A percentile compares a stretch with the other conserved stretches of the same genome.
Evolutionary conservation across 2,888 invertebrate genomes (phyloP).

Genomic region (Didymodactylos carnosus): DNA sequence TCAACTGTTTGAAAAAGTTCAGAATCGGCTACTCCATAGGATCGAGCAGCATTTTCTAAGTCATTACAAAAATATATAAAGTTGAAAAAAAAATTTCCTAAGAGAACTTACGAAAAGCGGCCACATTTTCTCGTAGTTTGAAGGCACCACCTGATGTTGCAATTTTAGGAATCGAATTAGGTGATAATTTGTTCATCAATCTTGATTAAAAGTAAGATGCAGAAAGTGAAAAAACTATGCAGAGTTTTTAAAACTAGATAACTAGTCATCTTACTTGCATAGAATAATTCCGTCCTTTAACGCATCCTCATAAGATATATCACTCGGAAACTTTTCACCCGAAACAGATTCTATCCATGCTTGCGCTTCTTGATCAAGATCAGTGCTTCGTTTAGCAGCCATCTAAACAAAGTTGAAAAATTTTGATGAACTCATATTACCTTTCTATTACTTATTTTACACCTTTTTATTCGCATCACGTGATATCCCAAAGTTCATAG

Average conservation of each 20-base stretch:
- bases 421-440: too few species aligned
- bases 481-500: too few species aligned
- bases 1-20: constrained; percentile 99
- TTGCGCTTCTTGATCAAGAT: constrained; percentile 49
- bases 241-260: neutral
- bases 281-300: constrained; percentile 70
- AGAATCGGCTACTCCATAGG: constrained; percentile 86
- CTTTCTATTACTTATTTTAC: too few species aligned
- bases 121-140: constrained; percentile 93
- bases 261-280: constrained; percentile 50
- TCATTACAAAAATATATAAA: too few species aligned
- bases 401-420: constrained; percentile 11
- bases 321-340: constrained; percentile 58
- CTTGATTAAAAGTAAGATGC: constrained; percentile 22
- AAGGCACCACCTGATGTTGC: constrained; percentile 81
- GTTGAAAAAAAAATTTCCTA: too few species aligned
- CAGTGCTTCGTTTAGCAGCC: constrained; percentile 24
- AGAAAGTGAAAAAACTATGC: neutral
- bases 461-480: too few species aligned
- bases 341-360: constrained; percentile 69
- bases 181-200: constrained; percentile 73
- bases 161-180: constrained; percentile 83
- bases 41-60: constrained; percentile 52
- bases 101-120: constrained; percentile 47
- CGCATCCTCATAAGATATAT: constrained; percentile 67